Conservation (phyloP, 2,888 invertebrate species). For the Zele albiditarsus region DNA sequence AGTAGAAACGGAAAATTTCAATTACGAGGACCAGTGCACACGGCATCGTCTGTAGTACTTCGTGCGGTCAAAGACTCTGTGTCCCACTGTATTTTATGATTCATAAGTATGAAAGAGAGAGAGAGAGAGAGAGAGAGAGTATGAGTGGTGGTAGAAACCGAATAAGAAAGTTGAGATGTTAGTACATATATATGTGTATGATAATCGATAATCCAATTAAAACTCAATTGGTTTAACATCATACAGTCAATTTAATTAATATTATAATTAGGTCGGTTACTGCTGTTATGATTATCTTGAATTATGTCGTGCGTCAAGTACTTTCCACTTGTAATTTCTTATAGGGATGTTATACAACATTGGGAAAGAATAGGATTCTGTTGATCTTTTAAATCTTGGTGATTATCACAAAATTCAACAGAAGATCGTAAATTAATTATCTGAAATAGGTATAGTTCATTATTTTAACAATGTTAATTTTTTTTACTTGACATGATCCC, state of each 20-base stretch:
- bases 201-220: not conserved
- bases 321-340: too few species aligned
- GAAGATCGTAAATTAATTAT: too few species aligned
- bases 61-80: slow-evolving; percentile 22
- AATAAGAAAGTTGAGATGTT: not conserved
- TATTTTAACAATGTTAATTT: too few species aligned
- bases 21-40: slow-evolving; percentile 36
- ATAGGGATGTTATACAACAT: too few species aligned
- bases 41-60: not conserved
- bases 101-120: slow-evolving; percentile 1
- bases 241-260: not conserved
- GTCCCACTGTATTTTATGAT: not conserved
- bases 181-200: not conserved
- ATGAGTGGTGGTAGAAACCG: not conserved
- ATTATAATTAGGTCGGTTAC: not conserved
- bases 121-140: slow-evolving; percentile 7
- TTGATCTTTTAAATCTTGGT: too few species aligned
- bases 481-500: too few species aligned
- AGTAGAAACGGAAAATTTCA: slow-evolving; percentile 37
- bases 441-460: too few species aligned
- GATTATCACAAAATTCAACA: too few species aligned
- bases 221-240: not conserved
- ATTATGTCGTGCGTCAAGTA: too few species aligned
- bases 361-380: too few species aligned
- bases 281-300: too few species aligned